Base-by-base conservation (phyloP, 2,113 vertebrate species). In the Panthera tigris region DNA sequence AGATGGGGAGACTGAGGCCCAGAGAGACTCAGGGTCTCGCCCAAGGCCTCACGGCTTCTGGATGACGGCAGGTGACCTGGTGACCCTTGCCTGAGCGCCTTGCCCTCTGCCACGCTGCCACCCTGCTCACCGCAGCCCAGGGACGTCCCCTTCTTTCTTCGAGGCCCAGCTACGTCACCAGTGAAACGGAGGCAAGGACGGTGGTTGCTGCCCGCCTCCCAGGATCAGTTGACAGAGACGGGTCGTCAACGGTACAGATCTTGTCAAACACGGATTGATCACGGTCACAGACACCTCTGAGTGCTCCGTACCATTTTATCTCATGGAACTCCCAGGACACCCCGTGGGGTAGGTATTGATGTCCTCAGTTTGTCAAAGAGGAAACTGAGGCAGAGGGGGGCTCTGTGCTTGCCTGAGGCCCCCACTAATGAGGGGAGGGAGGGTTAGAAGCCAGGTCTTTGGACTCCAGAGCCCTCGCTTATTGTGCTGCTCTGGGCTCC, bases 241-340 rank as follows among this genome's bases (percentile, higher is more conserved):
- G 19, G 8, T 8, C 3, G 0, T 33, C 36, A 11, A 5, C 0
- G 13, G 63, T 19, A 27, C 65, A 69, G 71, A 25, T 14, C 71
- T 68, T 29, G 55, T 33, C 19, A 5, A 29, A 52, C 68, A 23
- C 25, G 13, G 23, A 2, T 71, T 4, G 0, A 0, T 55, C 6
- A 10, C 1, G 15, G n/a, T 81, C 0, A 0, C 68, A 57, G 31
- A 78, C 61, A 36, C 25, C 18, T 29, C 82, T 39, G 14, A 84
- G 85, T 2, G 5, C 65, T 63, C 76, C 65, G 57, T 12, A 12
- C 27, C 15, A 1, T 7, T 33, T 36, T 25, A 12, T 21, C 48
- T 85, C 4, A 13, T 1, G 23, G 63, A 21, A 5, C 1, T 11
- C 41, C 66, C 29, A 48, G 84, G 36, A 36, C 15, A 31, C 41